Percentiles rank a stretch among this genome's conserved stretches.
Evolutionary conservation across 2,113 vertebrate genomes (phyloP).

Genomic region (Xiphias gladius): DNA sequence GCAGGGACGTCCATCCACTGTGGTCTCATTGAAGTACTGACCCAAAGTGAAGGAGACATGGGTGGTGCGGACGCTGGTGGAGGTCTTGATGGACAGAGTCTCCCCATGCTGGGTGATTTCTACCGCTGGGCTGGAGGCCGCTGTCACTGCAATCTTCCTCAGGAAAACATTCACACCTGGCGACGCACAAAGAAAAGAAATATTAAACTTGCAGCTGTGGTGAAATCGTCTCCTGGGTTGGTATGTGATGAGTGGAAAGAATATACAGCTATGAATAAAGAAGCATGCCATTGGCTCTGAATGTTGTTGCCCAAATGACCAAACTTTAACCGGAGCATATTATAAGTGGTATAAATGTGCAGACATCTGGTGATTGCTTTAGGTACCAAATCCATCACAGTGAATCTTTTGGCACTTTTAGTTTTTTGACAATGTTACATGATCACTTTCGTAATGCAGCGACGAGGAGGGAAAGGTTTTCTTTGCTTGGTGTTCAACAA

Average conservation of each 20-base stretch:
- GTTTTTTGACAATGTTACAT: background rate
- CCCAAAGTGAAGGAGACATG: constrained; percentile 92
- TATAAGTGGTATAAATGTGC: background rate
- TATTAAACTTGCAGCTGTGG: constrained; percentile 23
- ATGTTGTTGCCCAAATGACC: background rate
- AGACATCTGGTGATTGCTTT: constrained; percentile 1
- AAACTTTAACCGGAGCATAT: background rate
- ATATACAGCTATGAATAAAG: constrained; percentile 7
- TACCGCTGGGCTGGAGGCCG: constrained; percentile 90
- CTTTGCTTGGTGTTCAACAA: background rate
- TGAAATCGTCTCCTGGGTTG: constrained; percentile 4
- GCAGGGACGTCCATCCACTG: constrained; percentile 92
- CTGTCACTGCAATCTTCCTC: constrained; percentile 91
- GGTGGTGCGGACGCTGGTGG: constrained; percentile 92
- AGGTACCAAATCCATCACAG: background rate
- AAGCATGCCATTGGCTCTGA: background rate
- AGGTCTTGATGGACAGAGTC: constrained; percentile 92
- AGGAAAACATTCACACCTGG: constrained; percentile 93
- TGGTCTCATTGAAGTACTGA: constrained; percentile 92
- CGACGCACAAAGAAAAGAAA: constrained; percentile 20
- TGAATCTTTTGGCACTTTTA: background rate
- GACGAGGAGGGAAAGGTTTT: background rate
- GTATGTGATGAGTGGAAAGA: constrained; percentile 17
- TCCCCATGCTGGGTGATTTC: constrained; percentile 93
- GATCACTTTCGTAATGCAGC: background rate